Percentiles rank a stretch among this genome's conserved stretches.
These are phyloP conservation scores for Hololepta plana DNA, from an alignment of 2,888 invertebrate species.

Conservation along the genomic window DNA sequence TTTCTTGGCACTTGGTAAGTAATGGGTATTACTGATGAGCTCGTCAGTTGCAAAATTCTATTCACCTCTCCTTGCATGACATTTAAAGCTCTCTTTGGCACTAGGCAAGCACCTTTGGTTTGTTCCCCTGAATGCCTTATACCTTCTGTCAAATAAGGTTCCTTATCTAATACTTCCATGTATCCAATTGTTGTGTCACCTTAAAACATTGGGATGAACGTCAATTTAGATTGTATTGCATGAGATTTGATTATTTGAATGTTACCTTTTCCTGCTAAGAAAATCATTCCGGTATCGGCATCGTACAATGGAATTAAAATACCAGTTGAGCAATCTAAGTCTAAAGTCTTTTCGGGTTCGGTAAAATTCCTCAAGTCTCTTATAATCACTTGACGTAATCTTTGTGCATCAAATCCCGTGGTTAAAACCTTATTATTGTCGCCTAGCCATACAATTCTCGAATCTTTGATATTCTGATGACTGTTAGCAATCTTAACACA, in stretches of 20 bases:
- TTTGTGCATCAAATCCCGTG: slow-evolving; percentile 77
- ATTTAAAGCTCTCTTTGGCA: slow-evolving; percentile 78
- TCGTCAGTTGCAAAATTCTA: slow-evolving; percentile 70
- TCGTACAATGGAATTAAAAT: slow-evolving; percentile 87
- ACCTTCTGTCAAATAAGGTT: slow-evolving; percentile 80
- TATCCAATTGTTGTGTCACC: slow-evolving; percentile 80
- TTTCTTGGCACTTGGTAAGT: slow-evolving; percentile 58
- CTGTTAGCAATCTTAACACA: slow-evolving; percentile 49
- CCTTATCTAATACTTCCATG: slow-evolving; percentile 76
- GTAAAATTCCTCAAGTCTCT: slow-evolving; percentile 71
- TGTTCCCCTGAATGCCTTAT: slow-evolving; percentile 82
- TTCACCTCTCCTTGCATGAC: slow-evolving; percentile 98
- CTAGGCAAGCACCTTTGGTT: slow-evolving; percentile 82
- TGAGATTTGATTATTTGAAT: background rate
- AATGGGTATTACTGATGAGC: slow-evolving; percentile 74
- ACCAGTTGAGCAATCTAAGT: slow-evolving; percentile 74
- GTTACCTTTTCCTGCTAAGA: slow-evolving; percentile 73
- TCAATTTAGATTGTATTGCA: background rate
- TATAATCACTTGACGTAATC: slow-evolving; percentile 74
- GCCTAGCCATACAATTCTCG: slow-evolving; percentile 80
- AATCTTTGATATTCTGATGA: slow-evolving; percentile 84
- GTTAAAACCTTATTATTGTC: slow-evolving; percentile 67
- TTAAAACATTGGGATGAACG: slow-evolving; percentile 11
- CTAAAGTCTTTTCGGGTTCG: slow-evolving; percentile 58
- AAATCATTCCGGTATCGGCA: slow-evolving; percentile 86